Evolutionary conservation across 2,113 vertebrate species (phyloP).

Genomic region (Neoarius graeffei): DNA sequence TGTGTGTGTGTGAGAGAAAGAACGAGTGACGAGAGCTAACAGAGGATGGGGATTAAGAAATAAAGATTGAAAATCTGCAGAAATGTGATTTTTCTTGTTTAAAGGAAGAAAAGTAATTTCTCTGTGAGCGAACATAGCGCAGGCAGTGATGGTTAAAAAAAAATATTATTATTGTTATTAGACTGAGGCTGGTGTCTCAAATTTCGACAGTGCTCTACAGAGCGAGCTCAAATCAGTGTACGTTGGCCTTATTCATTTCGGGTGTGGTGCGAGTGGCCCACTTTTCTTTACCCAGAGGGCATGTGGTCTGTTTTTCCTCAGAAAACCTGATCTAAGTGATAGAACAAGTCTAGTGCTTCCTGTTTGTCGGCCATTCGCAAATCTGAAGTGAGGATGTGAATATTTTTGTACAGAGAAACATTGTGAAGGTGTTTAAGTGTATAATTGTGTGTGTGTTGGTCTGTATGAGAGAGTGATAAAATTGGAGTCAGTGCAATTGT

Average conservation of each 20-base stretch:
- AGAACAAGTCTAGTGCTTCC: constrained; percentile 55
- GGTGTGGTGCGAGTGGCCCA: neutral
- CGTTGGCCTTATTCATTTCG: constrained; percentile 36
- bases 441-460: constrained; percentile 38
- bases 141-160: neutral
- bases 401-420: constrained; percentile 54
- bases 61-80: constrained; percentile 56
- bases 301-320: constrained; percentile 21
- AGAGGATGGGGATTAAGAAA: constrained; percentile 49
- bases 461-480: constrained; percentile 56
- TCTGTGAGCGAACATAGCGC: neutral
- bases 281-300: constrained; percentile 24
- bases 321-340: constrained; percentile 52
- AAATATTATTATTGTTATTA: constrained; percentile 5
- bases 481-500: constrained; percentile 74
- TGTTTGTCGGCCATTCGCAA: constrained; percentile 43
- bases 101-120: constrained; percentile 10
- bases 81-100: constrained; percentile 54
- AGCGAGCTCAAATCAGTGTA: constrained; percentile 40
- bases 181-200: neutral
- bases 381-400: constrained; percentile 58
- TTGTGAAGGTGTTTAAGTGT: constrained; percentile 49
- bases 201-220: neutral
- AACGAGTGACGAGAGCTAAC: constrained; percentile 23
- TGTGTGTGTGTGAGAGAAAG: constrained; percentile 43